Evolutionary conservation across 2,888 invertebrate species (phyloP).

Genomic region (Ferrisia virgata): DNA sequence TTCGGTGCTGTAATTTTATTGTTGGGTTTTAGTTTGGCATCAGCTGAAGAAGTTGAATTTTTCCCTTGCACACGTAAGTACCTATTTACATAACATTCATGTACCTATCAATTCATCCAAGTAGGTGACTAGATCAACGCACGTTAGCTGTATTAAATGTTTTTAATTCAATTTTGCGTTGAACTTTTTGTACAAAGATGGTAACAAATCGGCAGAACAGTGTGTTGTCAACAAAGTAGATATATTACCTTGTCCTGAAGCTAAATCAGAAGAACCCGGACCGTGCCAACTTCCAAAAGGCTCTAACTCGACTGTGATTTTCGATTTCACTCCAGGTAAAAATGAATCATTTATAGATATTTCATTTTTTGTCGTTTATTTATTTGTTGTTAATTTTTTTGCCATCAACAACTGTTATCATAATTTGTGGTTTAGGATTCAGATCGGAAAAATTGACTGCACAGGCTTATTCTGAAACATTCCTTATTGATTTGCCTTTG

Average conservation of each 20-base stretch:
- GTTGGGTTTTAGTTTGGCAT: not conserved
- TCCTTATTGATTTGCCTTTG: constrained; percentile 6
- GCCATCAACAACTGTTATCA: too few species aligned
- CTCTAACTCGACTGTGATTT: not conserved
- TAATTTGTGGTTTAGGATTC: not conserved
- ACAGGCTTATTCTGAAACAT: not conserved
- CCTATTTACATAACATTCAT: too few species aligned
- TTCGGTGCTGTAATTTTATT: not conserved
- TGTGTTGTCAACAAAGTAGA: not conserved
- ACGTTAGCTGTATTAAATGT: too few species aligned
- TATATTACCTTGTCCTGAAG: not conserved
- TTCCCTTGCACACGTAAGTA: not conserved
- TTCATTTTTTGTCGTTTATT: not conserved
- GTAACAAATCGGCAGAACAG: not conserved
- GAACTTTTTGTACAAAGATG: not conserved
- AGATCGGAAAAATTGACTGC: not conserved
- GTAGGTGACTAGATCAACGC: too few species aligned
- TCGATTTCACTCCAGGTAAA: not conserved
- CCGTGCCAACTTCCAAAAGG: not conserved
- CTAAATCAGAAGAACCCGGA: not conserved
- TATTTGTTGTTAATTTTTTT: not conserved
- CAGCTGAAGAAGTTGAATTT: not conserved
- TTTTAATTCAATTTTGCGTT: not conserved
- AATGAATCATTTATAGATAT: not conserved
- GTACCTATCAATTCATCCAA: too few species aligned